These are phyloP conservation scores for Microtus ochrogaster DNA, from an alignment of 2,113 vertebrate genomes.

Conservation along the genomic window DNA sequence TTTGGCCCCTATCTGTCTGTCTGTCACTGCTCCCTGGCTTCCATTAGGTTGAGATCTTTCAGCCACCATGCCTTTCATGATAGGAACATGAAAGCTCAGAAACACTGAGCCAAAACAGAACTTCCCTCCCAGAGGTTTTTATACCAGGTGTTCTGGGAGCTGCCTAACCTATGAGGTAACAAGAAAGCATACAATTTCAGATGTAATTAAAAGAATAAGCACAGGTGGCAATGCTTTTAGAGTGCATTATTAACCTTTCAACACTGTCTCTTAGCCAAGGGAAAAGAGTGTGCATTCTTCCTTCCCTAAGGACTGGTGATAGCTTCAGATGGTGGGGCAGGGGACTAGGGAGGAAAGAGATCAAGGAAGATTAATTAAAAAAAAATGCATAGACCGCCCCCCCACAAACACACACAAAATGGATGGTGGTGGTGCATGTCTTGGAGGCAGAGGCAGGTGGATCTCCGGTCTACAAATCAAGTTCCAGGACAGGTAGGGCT, in stretches of 20 bases:
- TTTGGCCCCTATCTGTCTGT: background rate
- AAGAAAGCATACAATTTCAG: background rate
- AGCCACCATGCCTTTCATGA: background rate
- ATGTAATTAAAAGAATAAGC: background rate
- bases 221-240: background rate
- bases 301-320: no score
- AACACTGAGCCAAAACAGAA: background rate
- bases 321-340: no score
- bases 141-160: background rate
- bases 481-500: background rate
- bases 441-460: background rate
- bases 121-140: background rate
- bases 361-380: background rate
- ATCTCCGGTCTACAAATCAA: background rate
- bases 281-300: background rate
- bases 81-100: background rate
- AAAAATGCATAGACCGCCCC: no score
- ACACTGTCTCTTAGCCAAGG: background rate
- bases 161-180: background rate
- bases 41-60: background rate
- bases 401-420: no score
- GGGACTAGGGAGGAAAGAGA: fast-evolving
- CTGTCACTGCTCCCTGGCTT: background rate
- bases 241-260: background rate
- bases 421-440: background rate